phyloP scores from a whole-genome alignment of 2,888 invertebrate genomes.

The Thelaira solivaga region DNA sequence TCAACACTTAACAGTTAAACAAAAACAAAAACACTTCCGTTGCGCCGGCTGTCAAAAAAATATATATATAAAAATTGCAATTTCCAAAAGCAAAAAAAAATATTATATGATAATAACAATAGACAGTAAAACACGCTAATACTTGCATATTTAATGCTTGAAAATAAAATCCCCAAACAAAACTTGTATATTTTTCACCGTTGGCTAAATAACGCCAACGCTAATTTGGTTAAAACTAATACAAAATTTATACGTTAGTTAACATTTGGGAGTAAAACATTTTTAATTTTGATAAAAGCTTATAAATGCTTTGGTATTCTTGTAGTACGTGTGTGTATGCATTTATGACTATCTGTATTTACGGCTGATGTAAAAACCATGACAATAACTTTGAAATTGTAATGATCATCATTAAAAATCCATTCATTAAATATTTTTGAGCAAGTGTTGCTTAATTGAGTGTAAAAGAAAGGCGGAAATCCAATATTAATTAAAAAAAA shows the following conservation, averaged over 20 bases:
- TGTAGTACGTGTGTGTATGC: no score
- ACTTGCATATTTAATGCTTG: no score
- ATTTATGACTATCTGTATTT: no score
- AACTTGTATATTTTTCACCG: background rate
- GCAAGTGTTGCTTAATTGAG: no score
- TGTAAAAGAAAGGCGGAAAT: no score
- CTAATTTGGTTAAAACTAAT: background rate
- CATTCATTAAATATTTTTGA: no score
- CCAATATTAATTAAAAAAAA: no score
- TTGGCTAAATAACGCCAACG: conserved; percentile 27
- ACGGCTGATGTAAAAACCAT: no score
- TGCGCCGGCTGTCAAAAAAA: conserved; percentile 13
- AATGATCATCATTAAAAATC: no score
- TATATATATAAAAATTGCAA: background rate
- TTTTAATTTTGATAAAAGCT: background rate
- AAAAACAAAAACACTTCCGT: conserved; percentile 17
- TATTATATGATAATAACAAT: conserved; percentile 36
- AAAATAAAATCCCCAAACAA: background rate
- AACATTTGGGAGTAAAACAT: background rate
- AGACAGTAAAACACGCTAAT: background rate
- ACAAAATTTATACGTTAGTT: background rate
- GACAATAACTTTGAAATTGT: no score
- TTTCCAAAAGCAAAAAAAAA: no score
- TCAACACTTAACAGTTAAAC: background rate
- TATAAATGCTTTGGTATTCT: background rate